Base-by-base conservation (phyloP, 2,797 vertebrate species). In the Cephalopachus bancanus region DNA sequence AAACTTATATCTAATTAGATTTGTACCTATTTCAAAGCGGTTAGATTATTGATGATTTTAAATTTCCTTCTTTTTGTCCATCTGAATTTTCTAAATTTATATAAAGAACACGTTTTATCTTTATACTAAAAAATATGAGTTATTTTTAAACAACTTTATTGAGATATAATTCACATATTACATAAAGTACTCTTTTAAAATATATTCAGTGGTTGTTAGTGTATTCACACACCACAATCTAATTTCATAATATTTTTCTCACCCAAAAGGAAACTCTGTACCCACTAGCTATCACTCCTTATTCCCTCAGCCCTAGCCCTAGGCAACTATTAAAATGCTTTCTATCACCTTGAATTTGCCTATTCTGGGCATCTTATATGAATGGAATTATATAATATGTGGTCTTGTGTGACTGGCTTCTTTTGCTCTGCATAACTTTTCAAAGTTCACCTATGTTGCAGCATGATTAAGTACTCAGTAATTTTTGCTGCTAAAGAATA, bases 21-120 rank as follows among this genome's bases (percentile, higher is more conserved):
- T 76, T 86, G 15, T 76, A 78, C 51, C 59, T 84, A 33, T 79
- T 74, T 92, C 60, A 83, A 30, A 3, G 26, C 64, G 24, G 14
- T 74, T 84, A 74, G 62, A 89, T 49, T 59, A 51, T n/a, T 71
- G 51, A 4, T 26, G 57, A 97, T 65, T 92, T 93, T 44, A 80
- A 20, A 79, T 60, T 37, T 83, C 88, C n/a, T 33, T 85, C 33
- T 71, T 87, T 59, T 75, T 67, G 51, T 16, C 44, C 20, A 85
- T n/a, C 4, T 74, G 59, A 59, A 74, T 88, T 72, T 89, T 74
- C 86, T 64, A 86, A 78, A 91, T 59, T 64, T 64, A 16, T 30
- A 78, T 19, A 76, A 83, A 67, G 24, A 93, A 71, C 3, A 53
- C 37, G 28, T 88, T 86, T 89, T 57, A 71, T 76, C 62, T 85